A percentile compares a stretch with the other conserved stretches of the same genome.
Evolutionary conservation across 2,113 vertebrate species (phyloP).

Genomic region (Nerophis lumbriciformis): DNA sequence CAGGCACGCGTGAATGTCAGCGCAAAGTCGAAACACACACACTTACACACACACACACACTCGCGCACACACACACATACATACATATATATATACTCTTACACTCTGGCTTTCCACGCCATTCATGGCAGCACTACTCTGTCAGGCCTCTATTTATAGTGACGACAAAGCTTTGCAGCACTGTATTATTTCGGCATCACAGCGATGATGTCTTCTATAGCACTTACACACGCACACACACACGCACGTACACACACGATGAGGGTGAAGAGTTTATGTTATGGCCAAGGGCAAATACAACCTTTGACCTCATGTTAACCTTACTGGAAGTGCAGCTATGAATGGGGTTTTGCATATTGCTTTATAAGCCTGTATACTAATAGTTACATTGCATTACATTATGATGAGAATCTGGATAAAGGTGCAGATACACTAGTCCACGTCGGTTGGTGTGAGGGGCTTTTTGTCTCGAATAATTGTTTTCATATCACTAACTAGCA

Average conservation of each 20-base stretch:
- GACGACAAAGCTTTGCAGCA: slow-evolving; percentile 30
- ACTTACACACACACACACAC: slow-evolving; percentile 18
- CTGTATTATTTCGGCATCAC: slow-evolving; percentile 25
- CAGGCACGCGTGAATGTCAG: slow-evolving; percentile 41
- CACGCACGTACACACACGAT: no score
- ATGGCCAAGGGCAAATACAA: background rate
- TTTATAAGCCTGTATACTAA: no score
- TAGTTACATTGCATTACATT: background rate
- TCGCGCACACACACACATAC: slow-evolving; percentile 13
- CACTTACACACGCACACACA: background rate
- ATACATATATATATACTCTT: slow-evolving; percentile 15
- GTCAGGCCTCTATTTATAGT: slow-evolving; percentile 51
- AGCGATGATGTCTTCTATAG: slow-evolving; percentile 2
- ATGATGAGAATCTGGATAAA: background rate
- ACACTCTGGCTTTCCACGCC: slow-evolving; percentile 44
- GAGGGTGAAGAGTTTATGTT: background rate
- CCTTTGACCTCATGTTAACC: no score
- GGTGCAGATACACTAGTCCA: no score
- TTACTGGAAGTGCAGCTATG: background rate
- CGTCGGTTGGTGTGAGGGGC: no score
- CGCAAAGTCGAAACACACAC: slow-evolving; percentile 23
- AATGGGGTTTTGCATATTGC: no score
- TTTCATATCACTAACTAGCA: background rate
- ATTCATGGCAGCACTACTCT: slow-evolving; percentile 56
- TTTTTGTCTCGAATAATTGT: background rate